Evolutionary conservation across 2,888 invertebrate species (phyloP).

Genomic region (Ectobius pallidus): DNA sequence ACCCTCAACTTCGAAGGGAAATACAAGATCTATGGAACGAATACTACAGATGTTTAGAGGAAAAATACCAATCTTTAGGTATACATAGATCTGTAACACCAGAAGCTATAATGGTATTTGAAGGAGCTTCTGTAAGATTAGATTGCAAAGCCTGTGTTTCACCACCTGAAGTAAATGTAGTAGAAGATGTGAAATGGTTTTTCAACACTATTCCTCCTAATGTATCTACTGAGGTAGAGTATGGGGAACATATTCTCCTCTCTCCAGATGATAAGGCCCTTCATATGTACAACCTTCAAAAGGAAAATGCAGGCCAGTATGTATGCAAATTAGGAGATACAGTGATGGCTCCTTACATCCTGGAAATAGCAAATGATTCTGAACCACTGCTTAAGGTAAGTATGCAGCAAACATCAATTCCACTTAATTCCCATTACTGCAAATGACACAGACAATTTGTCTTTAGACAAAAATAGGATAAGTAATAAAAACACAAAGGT

Average conservation of each 20-base stretch:
- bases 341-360: constrained; percentile 56
- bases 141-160: constrained; percentile 61
- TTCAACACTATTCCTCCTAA: constrained; percentile 43
- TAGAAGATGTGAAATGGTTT: constrained; percentile 59
- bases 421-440: too few species aligned
- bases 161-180: constrained; percentile 54
- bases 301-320: constrained; percentile 61
- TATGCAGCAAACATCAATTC: too few species aligned
- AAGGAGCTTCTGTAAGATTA: constrained; percentile 58
- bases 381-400: constrained; percentile 55
- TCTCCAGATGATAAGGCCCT: constrained; percentile 57
- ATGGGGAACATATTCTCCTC: constrained; percentile 55
- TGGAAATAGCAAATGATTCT: constrained; percentile 59
- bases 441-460: too few species aligned
- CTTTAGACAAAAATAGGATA: too few species aligned
- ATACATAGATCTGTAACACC: constrained; percentile 52
- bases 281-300: constrained; percentile 59
- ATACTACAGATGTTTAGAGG: constrained; percentile 61
- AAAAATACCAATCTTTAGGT: constrained; percentile 52
- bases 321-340: constrained; percentile 59
- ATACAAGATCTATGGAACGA: constrained; percentile 59
- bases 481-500: too few species aligned
- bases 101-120: constrained; percentile 54
- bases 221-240: constrained; percentile 37
- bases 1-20: constrained; percentile 51